Evolutionary conservation across 1,140 invertebrate genomes (phyloP), one percentile per base, ranked within the genome.

Genomic region (Drosophila auraria): DNA sequence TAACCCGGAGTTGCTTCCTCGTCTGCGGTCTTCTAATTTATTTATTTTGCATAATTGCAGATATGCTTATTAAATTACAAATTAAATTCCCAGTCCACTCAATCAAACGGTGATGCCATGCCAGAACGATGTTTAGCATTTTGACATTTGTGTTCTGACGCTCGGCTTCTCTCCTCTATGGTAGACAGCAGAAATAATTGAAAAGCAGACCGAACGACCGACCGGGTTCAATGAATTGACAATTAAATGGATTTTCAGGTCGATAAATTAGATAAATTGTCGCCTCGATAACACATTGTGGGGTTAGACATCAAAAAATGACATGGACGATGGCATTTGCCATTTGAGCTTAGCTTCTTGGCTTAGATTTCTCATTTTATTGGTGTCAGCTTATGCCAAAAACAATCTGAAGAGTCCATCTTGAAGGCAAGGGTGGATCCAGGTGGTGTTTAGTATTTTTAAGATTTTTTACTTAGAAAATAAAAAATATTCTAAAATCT

Each of bases 31-130:
- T 78, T 70, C 42, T 61, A 79, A 87, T 82, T 83, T 64, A 79
- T 87, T 87, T 76, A 70, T 56, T 70, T 77, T 70, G 30, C 60
- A 59, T 82, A 74, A 80, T 73, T 87, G 66, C 71, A 82, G 66
- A 50, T 49, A 69, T 53, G 63, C 64, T 83, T 77, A 83, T 89
- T 73, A 66, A 78, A 89, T 87, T 83, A 80, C 61, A 71, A 63
- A 63, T 53, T 60, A 33, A 68, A 36, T 23, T 40, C 25, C n/a
- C 42, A 45, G 42, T 20, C 17, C 53, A 40, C 23, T 49, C 23
- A 30, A 11, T 36, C 69, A 49, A 23, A 15, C 50, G 27, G 30
- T 30, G 40, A 30, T 59, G 53, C 27, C 20, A 12, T 25, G 36
- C 20, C 33, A 38, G 20, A 25, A 44, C 38, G 47, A 54, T 33